A percentile compares a stretch with the other conserved stretches of the same genome.
These are phyloP conservation scores for Otus sunia DNA, from an alignment of 2,113 vertebrate genomes.

Conservation along the genomic window DNA sequence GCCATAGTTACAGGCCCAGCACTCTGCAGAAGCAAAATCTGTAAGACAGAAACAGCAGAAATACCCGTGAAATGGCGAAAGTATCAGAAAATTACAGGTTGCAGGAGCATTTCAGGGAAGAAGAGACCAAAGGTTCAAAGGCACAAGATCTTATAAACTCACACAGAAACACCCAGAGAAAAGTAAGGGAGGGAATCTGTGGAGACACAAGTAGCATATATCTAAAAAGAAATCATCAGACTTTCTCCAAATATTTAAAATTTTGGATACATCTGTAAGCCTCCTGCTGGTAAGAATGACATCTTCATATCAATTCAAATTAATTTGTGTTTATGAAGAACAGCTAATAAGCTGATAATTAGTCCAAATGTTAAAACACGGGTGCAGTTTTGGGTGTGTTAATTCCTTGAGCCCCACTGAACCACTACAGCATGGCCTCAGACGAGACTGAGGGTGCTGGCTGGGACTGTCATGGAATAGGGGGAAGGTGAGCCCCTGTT, in stretches of 20 bases:
- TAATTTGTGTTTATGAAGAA: background rate
- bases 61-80: background rate
- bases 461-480: background rate
- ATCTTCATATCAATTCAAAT: background rate
- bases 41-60: background rate
- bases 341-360: background rate
- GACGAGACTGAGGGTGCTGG: background rate
- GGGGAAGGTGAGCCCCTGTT: rapidly evolving
- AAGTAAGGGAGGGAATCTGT: background rate
- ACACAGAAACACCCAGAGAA: background rate
- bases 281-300: background rate
- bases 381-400: background rate
- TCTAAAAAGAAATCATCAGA: background rate
- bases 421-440: rapidly evolving
- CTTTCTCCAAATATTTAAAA: background rate
- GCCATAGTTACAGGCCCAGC: background rate
- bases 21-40: background rate
- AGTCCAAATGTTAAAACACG: background rate
- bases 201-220: background rate
- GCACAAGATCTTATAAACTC: background rate
- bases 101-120: background rate
- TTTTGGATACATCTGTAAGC: background rate
- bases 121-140: background rate
- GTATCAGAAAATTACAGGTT: background rate
- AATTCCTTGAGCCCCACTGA: background rate